A percentile compares a stretch with the other conserved stretches of the same genome.
Evolutionary conservation across 1,140 invertebrate genomes (phyloP).

Genomic region (Penaeus vannamei): DNA sequence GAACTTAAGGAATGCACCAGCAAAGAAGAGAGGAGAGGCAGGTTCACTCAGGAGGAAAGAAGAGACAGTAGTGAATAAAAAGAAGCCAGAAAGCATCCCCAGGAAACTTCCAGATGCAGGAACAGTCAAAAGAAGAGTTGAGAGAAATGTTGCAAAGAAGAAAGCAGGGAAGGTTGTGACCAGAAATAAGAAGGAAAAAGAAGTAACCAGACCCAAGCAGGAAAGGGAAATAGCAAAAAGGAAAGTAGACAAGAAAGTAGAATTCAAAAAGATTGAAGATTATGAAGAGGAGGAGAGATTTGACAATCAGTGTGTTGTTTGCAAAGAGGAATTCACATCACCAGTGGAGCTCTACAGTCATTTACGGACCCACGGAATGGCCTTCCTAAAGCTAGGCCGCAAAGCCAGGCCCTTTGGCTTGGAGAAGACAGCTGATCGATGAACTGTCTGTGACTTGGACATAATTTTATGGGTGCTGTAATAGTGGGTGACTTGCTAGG

Average conservation of each 20-base stretch:
- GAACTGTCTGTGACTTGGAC: too few species aligned
- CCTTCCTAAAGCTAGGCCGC: slow-evolving; percentile 65
- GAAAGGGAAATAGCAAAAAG: slow-evolving; percentile 5
- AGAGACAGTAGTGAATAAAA: not conserved
- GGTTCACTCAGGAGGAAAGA: not conserved
- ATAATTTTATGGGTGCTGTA: too few species aligned
- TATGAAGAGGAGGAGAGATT: slow-evolving; percentile 30
- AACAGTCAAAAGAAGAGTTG: not conserved
- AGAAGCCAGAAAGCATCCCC: not conserved
- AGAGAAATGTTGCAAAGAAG: not conserved
- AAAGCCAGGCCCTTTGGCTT: slow-evolving; percentile 53
- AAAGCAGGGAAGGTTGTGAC: not conserved
- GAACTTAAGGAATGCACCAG: not conserved
- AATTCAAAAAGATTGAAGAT: slow-evolving; percentile 11
- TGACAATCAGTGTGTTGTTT: slow-evolving; percentile 64
- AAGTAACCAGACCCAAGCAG: not conserved
- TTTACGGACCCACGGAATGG: slow-evolving; percentile 67
- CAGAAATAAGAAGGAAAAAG: not conserved
- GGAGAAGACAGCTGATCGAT: slow-evolving; percentile 43
- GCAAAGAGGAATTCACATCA: slow-evolving; percentile 62
- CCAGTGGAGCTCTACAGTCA: slow-evolving; percentile 65
- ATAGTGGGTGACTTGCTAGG: not conserved
- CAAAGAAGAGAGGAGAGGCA: not conserved
- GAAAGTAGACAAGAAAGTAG: slow-evolving; percentile 1
- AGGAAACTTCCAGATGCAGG: slow-evolving; percentile 2